Evolutionary conservation across 2,113 vertebrate genomes (phyloP).

Genomic region (Seriola rivoliana): DNA sequence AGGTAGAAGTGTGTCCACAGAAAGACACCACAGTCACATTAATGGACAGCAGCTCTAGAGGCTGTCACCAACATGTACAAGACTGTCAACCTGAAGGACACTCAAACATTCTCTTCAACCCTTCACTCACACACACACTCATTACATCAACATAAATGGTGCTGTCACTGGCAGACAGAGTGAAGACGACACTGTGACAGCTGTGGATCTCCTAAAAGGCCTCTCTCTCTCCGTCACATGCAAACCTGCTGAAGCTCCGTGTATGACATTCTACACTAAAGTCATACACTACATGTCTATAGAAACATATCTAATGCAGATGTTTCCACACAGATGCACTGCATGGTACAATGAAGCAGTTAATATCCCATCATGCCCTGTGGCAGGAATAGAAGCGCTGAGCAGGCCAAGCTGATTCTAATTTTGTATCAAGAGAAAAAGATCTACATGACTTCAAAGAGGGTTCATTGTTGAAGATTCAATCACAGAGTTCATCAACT

Average conservation of each 20-base stretch:
- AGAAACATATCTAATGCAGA: no score
- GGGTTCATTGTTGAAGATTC: no score
- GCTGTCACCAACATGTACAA: constrained; percentile 31
- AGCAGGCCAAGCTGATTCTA: no score
- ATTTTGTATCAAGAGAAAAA: no score
- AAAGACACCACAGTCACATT: not conserved
- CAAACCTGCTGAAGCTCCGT: constrained; percentile 18
- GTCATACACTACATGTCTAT: no score
- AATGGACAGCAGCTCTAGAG: constrained; percentile 13
- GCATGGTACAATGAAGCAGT: no score
- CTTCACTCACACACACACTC: constrained; percentile 3
- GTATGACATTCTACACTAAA: no score
- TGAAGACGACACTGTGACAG: constrained; percentile 18
- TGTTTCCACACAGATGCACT: no score
- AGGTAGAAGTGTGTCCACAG: not conserved
- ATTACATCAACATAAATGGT: constrained; percentile 21
- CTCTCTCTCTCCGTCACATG: constrained; percentile 22
- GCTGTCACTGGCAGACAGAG: constrained; percentile 30
- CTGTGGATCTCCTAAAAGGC: constrained; percentile 2
- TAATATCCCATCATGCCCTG: no score
- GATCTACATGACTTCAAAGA: no score
- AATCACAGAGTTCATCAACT: no score
- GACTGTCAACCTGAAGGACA: constrained; percentile 30
- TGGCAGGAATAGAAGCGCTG: no score
- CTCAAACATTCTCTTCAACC: not conserved